Conservation (phyloP, 2,113 vertebrate genomes). For the Neotoma lepida region DNA sequence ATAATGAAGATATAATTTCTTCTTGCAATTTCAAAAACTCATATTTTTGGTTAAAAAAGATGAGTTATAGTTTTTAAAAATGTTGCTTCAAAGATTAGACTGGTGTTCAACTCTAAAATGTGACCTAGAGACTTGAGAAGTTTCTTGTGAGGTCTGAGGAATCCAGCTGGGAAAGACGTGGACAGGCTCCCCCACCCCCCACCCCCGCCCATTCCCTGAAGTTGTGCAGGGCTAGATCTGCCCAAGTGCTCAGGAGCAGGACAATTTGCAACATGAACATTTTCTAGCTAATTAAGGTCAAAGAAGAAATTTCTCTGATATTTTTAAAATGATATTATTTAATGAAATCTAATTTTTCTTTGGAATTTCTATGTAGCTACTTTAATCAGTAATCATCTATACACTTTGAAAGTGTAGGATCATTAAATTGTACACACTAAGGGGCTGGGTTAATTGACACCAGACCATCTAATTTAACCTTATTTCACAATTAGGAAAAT, state of each 20-base stretch:
- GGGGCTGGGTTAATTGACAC: neutral
- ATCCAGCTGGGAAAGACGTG: neutral
- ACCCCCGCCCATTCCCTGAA: neutral
- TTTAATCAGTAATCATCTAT: neutral
- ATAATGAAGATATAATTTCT: neutral
- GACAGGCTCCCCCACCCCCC: neutral
- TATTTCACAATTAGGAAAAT: constrained; percentile 23
- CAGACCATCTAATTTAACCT: neutral
- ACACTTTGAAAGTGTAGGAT: neutral
- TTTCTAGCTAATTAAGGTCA: neutral
- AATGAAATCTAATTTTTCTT: constrained; percentile 43
- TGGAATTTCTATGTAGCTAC: neutral
- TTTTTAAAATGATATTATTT: constrained; percentile 28
- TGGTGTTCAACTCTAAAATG: neutral
- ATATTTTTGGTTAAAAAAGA: neutral
- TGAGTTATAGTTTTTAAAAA: neutral
- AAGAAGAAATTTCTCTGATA: neutral
- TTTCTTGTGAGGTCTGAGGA: neutral
- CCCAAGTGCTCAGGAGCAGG: neutral
- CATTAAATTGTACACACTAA: constrained; percentile 24
- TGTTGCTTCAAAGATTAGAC: neutral
- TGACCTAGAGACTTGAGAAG: neutral
- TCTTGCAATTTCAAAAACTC: neutral
- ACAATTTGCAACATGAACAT: constrained; percentile 2
- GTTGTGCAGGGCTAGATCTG: neutral